A percentile compares a stretch with the other conserved stretches of the same genome.
These are phyloP conservation scores for Patella depressa DNA, from an alignment of 2,888 invertebrate species.

Conservation along the genomic window DNA sequence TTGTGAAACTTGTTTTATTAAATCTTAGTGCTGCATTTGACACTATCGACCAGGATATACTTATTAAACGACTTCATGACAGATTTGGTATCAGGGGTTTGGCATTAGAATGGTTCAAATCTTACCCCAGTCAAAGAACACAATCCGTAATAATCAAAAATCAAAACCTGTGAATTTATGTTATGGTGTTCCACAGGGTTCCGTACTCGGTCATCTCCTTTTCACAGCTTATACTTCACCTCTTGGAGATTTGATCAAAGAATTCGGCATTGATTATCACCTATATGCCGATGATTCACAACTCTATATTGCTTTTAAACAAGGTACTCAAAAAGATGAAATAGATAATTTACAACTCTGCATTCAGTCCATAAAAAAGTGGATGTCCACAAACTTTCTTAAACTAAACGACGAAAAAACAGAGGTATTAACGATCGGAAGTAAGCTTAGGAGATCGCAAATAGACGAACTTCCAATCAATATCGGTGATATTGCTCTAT, in stretches of 20 bases:
- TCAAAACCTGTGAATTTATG: neutral
- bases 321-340: no score
- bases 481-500: no score
- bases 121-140: neutral
- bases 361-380: no score
- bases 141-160: neutral
- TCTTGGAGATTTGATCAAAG: neutral
- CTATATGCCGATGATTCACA: no score
- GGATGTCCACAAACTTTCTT: no score
- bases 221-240: neutral
- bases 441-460: no score
- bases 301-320: no score
- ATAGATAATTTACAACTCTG: no score
- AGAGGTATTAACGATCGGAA: no score
- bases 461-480: no score
- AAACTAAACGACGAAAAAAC: no score
- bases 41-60: neutral
- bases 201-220: neutral
- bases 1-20: neutral
- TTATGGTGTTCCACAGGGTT: neutral
- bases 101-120: neutral
- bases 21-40: constrained; percentile 1
- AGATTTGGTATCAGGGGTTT: neutral
- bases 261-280: no score
- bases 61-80: neutral